Percentiles rank a stretch among this genome's conserved stretches.
These are phyloP conservation scores for Gallinago jamesoni DNA, from an alignment of 2,113 vertebrate genomes.

Conservation along the genomic window DNA sequence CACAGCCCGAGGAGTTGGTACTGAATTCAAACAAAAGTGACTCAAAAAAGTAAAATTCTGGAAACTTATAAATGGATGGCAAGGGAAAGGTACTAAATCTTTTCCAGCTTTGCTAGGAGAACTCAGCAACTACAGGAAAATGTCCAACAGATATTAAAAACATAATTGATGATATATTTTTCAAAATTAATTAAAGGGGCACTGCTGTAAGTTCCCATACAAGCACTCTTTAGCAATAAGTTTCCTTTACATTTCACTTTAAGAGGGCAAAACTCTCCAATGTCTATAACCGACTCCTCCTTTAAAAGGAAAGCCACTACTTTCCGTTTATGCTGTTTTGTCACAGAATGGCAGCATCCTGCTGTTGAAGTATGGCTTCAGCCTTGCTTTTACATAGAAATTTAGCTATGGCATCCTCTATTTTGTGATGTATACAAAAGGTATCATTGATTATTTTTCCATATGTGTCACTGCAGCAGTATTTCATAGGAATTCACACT, in stretches of 20 bases:
- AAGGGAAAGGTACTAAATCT: background rate
- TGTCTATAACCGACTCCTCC: background rate
- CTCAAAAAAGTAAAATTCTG: background rate
- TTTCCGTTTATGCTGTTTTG: background rate
- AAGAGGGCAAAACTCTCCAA: background rate
- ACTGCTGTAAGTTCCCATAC: rapidly evolving
- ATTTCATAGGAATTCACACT: background rate
- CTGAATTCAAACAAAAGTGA: background rate
- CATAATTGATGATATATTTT: background rate
- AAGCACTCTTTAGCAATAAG: background rate
- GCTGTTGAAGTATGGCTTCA: background rate
- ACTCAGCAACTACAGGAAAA: background rate
- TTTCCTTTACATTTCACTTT: background rate
- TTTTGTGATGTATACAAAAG: background rate
- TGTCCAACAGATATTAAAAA: background rate
- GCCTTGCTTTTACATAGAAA: background rate
- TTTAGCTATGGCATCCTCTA: background rate
- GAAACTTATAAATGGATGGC: background rate
- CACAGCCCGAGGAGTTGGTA: background rate
- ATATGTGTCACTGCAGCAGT: background rate
- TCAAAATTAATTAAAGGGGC: background rate
- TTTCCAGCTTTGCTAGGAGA: background rate
- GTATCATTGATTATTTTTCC: background rate
- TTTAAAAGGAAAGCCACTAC: background rate
- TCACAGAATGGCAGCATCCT: background rate